phyloP scores from a whole-genome alignment of 2,797 vertebrate species.

The Tiaroga cobitis region DNA sequence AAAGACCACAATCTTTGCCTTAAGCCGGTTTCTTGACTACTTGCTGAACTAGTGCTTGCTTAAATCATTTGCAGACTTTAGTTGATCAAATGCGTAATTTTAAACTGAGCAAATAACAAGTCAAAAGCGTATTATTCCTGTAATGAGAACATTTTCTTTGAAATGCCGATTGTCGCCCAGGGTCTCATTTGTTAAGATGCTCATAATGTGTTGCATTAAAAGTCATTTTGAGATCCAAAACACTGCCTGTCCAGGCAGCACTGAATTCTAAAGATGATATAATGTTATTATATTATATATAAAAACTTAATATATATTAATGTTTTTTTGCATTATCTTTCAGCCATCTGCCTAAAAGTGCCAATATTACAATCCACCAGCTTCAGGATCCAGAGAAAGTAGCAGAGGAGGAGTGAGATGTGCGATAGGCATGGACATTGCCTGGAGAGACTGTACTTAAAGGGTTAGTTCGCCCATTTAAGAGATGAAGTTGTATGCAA shows the following conservation, averaged over 20 bases:
- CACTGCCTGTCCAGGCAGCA: not conserved
- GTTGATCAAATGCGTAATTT: not conserved
- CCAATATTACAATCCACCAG: constrained; percentile 62
- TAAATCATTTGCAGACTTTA: not conserved
- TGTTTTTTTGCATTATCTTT: constrained; percentile 21
- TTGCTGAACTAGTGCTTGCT: not conserved
- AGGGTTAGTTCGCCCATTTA: too few relatives aligned
- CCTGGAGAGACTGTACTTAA: not conserved
- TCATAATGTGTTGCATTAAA: not conserved
- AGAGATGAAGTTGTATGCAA: too few relatives aligned
- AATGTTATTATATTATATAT: too few relatives aligned
- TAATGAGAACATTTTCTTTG: not conserved
- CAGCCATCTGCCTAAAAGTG: constrained; percentile 62
- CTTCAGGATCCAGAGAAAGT: constrained; percentile 63
- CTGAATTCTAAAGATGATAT: not conserved
- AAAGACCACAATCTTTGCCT: not conserved
- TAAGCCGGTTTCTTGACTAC: not conserved
- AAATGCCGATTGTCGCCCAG: not conserved
- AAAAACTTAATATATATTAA: not conserved
- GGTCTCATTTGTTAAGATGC: not conserved
- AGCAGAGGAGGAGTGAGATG: constrained; percentile 30
- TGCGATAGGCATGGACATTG: not conserved
- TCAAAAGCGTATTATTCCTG: not conserved
- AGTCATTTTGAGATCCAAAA: not conserved
- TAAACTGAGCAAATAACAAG: not conserved